Percentiles rank a stretch among this genome's conserved stretches.
These are phyloP conservation scores for Halcyon chelicuti DNA, from an alignment of 2,797 vertebrate genomes.

Conservation along the genomic window DNA sequence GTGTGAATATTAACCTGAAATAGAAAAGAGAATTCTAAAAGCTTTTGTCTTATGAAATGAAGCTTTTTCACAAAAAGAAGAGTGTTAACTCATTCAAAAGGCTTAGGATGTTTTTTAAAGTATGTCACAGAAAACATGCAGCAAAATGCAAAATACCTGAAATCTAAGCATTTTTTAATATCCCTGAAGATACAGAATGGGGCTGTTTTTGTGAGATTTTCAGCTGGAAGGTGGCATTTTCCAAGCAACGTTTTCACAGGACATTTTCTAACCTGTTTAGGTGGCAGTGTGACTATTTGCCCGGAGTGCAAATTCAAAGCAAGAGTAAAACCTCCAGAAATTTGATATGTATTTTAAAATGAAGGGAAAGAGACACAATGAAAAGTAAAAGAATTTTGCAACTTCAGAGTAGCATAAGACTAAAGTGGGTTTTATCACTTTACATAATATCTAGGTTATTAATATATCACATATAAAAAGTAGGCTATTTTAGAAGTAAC, in stretches of 20 bases:
- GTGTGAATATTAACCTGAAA: conserved; percentile 29
- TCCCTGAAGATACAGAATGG: neutral
- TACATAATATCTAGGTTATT: neutral
- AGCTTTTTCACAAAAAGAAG: neutral
- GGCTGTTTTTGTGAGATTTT: neutral
- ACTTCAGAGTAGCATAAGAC: neutral
- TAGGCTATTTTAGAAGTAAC: neutral
- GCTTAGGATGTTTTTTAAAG: neutral
- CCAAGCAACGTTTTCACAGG: neutral
- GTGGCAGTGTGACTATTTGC: neutral
- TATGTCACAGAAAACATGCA: neutral
- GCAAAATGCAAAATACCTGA: neutral
- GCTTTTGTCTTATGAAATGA: conserved; percentile 40
- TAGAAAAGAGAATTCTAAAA: conserved; percentile 37
- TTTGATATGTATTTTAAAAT: neutral
- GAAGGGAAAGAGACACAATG: neutral
- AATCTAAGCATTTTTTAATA: neutral
- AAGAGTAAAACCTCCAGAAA: neutral
- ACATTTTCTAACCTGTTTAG: neutral
- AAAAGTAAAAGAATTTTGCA: neutral
- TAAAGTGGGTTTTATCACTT: neutral
- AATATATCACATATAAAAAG: neutral
- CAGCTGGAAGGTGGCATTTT: neutral
- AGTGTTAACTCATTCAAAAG: neutral
- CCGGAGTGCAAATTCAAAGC: neutral